phyloP scores from a whole-genome alignment of 2,888 invertebrate species.

The Polymixis flavicincta region DNA sequence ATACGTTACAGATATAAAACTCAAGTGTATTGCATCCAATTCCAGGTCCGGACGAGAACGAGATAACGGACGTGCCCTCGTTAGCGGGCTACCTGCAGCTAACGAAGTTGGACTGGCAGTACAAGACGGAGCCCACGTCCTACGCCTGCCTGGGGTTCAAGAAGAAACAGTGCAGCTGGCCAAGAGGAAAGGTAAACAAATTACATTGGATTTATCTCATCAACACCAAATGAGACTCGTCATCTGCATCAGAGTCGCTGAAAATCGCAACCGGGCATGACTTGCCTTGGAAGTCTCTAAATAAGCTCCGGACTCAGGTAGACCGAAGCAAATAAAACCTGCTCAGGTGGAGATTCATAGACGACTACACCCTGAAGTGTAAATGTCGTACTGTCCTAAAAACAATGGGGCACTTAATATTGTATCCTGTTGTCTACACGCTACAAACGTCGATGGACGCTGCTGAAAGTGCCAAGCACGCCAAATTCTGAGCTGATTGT shows the following conservation, averaged over 20 bases:
- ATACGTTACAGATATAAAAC: slow-evolving; percentile 15
- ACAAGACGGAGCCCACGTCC: slow-evolving; percentile 96
- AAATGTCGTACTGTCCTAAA: too few relatives aligned
- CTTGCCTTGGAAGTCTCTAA: too few relatives aligned
- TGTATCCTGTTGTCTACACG: too few relatives aligned
- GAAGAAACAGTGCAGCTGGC: slow-evolving; percentile 96
- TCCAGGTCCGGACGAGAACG: slow-evolving; percentile 96
- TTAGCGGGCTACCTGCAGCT: slow-evolving; percentile 96
- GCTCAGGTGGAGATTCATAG: too few relatives aligned
- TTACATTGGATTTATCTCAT: neutral
- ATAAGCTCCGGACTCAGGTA: too few relatives aligned
- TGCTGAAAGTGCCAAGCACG: too few relatives aligned
- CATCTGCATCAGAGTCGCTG: too few relatives aligned
- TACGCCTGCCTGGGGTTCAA: slow-evolving; percentile 96
- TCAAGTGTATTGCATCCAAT: slow-evolving; percentile 49
- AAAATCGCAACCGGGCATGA: too few relatives aligned
- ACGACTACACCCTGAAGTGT: too few relatives aligned
- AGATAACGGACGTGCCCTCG: slow-evolving; percentile 96
- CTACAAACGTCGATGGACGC: too few relatives aligned
- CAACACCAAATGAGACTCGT: neutral
- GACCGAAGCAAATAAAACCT: neutral
- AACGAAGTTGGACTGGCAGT: slow-evolving; percentile 96
- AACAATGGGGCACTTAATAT: too few relatives aligned
- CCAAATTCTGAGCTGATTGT: too few relatives aligned
- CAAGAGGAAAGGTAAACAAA: slow-evolving; percentile 92